These are phyloP conservation scores for Ophiodon elongatus DNA, from an alignment of 2,113 vertebrate species.

Conservation along the genomic window DNA sequence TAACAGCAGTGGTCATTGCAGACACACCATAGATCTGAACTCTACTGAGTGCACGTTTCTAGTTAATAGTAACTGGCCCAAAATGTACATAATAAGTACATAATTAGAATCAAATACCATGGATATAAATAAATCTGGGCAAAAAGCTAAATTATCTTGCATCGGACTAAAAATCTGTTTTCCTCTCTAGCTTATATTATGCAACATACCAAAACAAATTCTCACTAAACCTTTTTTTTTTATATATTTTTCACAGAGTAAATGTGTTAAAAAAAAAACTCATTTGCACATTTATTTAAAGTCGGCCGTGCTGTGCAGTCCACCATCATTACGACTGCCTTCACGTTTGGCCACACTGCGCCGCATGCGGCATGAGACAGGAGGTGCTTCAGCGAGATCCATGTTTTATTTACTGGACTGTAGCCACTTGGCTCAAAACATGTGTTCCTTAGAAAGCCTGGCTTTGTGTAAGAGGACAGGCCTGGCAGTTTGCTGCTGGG, in stretches of 20 bases:
- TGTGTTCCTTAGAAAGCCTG: conserved; percentile 47
- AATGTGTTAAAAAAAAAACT: not conserved
- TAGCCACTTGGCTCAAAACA: conserved; percentile 56
- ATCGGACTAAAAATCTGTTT: not conserved
- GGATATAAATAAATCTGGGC: not conserved
- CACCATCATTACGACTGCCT: conserved; percentile 12
- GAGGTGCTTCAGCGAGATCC: conserved; percentile 19
- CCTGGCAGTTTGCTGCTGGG: conserved; percentile 37
- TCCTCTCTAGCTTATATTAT: not conserved
- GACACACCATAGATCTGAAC: not conserved
- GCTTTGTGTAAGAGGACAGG: conserved; percentile 39
- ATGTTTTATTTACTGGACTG: conserved; percentile 63
- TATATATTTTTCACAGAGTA: not conserved
- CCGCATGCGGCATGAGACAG: conserved; percentile 20
- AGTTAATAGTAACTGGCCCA: too few relatives aligned
- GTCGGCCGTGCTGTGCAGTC: not conserved
- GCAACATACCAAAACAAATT: not conserved
- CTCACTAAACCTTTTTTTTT: not conserved
- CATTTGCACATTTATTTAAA: not conserved
- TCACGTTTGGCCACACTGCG: conserved; percentile 20
- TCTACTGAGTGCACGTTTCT: too few relatives aligned
- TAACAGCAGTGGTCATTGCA: not conserved
- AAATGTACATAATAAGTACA: not conserved
- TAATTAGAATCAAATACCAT: not conserved
- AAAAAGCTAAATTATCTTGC: not conserved